Base-by-base conservation (phyloP, 2,113 vertebrate species). In the Bambusicola thoracicus region DNA sequence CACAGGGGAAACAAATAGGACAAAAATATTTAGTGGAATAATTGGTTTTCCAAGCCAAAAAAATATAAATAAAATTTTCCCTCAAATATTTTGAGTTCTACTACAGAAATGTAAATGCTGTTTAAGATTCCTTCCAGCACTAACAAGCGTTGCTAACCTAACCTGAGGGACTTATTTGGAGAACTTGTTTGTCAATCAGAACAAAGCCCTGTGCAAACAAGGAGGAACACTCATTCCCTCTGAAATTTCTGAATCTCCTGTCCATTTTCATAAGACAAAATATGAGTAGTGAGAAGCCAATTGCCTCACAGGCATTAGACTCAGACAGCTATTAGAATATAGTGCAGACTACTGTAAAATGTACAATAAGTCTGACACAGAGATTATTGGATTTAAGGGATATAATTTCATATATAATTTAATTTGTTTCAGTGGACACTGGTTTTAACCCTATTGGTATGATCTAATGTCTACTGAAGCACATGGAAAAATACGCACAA, bases 271-370 rank as follows among this genome's bases (percentile, higher is more conserved):
- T 51, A 81, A 75, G 56, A 68, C 12, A 84, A 86, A 74, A 87
- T 58, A 62, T 14, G 72, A 89, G 44, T 24, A 73, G 32, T 3
- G 49, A 79, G 87, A 29, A 83, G 56, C 1, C 13, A 93, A 20
- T 41, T 94, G 86, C 70, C 81, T 93, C 63, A 46, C 19, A 92
- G 92, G 38, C 67, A 91, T 87, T 87, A 76, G 36, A 69, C 24
- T 92, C 86, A 81, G 93, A 84, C 81, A 89, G 81, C 78, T 82
- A 92, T 79, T 80, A 82, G 34, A 89, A 79, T 80, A 85, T 19
- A 93, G 38, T 80, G 72, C 87, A 96, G 72, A 91, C 58, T 91
- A 87, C 87, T 70, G 63, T 89, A 89, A 94, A 85, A 93, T 93
- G 44, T 91, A 77, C 58, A 93, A 44, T 29, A 36, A 79, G 74